Percentiles rank a stretch among this genome's conserved stretches.
phyloP scores from a whole-genome alignment of 2,797 vertebrate genomes.

The Miichthys miiuy region DNA sequence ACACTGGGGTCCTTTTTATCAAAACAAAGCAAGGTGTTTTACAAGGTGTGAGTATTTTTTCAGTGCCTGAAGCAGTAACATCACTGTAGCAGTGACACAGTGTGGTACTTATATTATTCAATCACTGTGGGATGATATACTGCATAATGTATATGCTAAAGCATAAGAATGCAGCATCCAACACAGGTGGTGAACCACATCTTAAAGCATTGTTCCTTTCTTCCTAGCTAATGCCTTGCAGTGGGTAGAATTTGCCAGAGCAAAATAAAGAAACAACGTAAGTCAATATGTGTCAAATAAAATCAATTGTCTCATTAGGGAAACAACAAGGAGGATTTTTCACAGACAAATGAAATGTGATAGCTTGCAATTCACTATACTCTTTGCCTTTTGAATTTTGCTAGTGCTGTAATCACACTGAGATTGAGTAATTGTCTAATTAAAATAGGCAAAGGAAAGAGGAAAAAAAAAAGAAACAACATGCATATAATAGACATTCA shows the following conservation, averaged over 20 bases:
- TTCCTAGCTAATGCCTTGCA: slow-evolving; percentile 12
- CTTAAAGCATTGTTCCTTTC: slow-evolving; percentile 29
- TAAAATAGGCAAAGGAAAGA: slow-evolving; percentile 45
- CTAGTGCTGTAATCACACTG: slow-evolving; percentile 20
- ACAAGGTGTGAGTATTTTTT: slow-evolving; percentile 20
- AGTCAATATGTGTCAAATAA: slow-evolving; percentile 68
- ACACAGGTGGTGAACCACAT: slow-evolving; percentile 51
- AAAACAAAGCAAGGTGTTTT: slow-evolving; percentile 11
- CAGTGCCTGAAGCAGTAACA: slow-evolving; percentile 39
- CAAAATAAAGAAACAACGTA: slow-evolving; percentile 64
- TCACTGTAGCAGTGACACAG: slow-evolving; percentile 40
- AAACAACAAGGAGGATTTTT: slow-evolving; percentile 54
- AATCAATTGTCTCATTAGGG: slow-evolving; percentile 71
- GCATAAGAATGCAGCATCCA: slow-evolving; percentile 40
- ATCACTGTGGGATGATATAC: slow-evolving; percentile 50
- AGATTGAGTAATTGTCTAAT: slow-evolving; percentile 47
- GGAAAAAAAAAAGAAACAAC: neutral
- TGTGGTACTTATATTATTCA: slow-evolving; percentile 60
- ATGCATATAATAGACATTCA: slow-evolving; percentile 2
- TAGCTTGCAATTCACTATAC: slow-evolving; percentile 26
- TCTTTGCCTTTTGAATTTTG: slow-evolving; percentile 37
- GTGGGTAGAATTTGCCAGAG: slow-evolving; percentile 33
- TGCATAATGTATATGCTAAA: slow-evolving; percentile 62
- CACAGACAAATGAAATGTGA: slow-evolving; percentile 52
- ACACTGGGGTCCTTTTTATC: neutral